Base-by-base conservation (phyloP, 1,140 invertebrate genomes). In the Dreissena rostriformis region DNA sequence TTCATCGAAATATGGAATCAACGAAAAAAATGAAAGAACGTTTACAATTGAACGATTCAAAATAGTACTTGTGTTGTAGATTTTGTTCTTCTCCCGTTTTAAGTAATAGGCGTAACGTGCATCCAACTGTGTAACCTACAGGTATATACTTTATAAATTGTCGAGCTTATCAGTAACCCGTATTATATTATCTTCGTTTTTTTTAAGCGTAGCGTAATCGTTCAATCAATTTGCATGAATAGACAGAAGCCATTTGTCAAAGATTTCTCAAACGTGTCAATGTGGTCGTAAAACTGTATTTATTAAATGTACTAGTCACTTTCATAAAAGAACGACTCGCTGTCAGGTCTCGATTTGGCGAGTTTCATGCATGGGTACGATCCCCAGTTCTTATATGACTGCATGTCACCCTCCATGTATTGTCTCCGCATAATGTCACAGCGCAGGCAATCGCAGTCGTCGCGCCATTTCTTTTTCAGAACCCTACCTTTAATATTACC, bases 341-440 rank as follows among this genome's bases (percentile, higher is more conserved):
- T 73, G 19, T 51, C 70, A 14, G 57, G 67, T 24, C 57, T 71
- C n/a, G 63, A 82, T 68, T 82, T 82, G 22, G 71, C 49, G 11
- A 82, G 28, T 67, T 73, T 82, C 80, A 82, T 82, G 26, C 80
- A 82, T 17, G 80, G 80, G 68, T 82, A 82, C 29, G 61, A 74
- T 10, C 80, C 80, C 80, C 80, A 82, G 29, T 82, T 82, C 39
- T 73, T 65, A 26, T 82, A 82, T 19, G 80, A 74, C 2, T 73
- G 28, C 68, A 82, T 52, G 22, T 82, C 80, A 12, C 80, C 80
- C 22, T 82, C 80, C 11, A 51, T 29, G 53, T 52, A 82, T 51
- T 82, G 80, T 63, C 70, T 72, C 52, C 72, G 72, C 15, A 82
- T 82, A 49, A 82, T 82, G 55, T 68, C 52, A 75, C 80, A 82